These are phyloP conservation scores for Hycleus phaleratus DNA, from an alignment of 1,140 invertebrate genomes.

Conservation along the genomic window DNA sequence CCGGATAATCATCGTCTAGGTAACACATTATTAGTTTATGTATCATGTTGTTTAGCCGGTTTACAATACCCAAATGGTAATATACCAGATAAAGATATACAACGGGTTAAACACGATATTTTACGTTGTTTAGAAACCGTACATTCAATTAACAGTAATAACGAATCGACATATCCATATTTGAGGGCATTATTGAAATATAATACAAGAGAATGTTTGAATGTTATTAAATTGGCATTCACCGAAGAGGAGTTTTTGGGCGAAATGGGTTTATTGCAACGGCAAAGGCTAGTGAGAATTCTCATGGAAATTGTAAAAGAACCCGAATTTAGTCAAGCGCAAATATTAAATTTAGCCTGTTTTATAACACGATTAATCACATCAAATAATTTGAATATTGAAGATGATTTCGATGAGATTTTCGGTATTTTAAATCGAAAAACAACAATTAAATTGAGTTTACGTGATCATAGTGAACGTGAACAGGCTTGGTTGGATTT, in stretches of 20 bases:
- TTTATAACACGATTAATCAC: slow-evolving; percentile 45
- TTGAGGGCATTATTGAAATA: slow-evolving; percentile 73
- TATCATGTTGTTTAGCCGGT: slow-evolving; percentile 88
- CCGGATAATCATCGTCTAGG: slow-evolving; percentile 56
- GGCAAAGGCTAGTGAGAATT: slow-evolving; percentile 75
- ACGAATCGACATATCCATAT: slow-evolving; percentile 71
- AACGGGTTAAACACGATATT: slow-evolving; percentile 71
- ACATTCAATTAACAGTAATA: slow-evolving; percentile 60
- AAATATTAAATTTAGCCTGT: slow-evolving; percentile 45
- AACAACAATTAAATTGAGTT: slow-evolving; percentile 17
- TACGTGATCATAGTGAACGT: slow-evolving; percentile 55
- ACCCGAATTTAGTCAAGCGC: slow-evolving; percentile 40
- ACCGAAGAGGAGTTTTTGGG: slow-evolving; percentile 73
- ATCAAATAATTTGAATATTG: slow-evolving; percentile 41
- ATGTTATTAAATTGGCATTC: slow-evolving; percentile 82
- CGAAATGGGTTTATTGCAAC: slow-evolving; percentile 63
- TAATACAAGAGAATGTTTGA: slow-evolving; percentile 83
- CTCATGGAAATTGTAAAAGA: slow-evolving; percentile 57
- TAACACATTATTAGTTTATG: slow-evolving; percentile 86
- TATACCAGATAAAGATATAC: slow-evolving; percentile 61
- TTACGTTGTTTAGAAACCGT: slow-evolving; percentile 52
- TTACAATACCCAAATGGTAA: slow-evolving; percentile 82
- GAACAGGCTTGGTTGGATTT: slow-evolving; percentile 76
- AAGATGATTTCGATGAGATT: slow-evolving; percentile 25
- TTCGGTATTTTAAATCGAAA: too few species aligned